Evolutionary conservation across 2,888 invertebrate genomes (phyloP), one percentile per base, ranked within the genome.

Genomic region (Drosophila mimetica): DNA sequence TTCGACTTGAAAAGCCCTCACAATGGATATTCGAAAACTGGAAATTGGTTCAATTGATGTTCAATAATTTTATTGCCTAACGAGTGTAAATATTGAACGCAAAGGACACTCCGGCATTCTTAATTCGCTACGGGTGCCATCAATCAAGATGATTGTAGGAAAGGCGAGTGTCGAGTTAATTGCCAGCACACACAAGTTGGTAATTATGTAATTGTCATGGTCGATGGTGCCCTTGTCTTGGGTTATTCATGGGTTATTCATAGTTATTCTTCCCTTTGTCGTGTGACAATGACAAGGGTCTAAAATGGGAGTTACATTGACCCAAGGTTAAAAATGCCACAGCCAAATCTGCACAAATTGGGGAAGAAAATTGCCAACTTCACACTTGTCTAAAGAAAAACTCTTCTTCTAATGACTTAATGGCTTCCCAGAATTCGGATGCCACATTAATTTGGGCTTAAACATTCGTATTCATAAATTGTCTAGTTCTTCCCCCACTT

Each of bases 131-230:
- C 60, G 50, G 71, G 70, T 67, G 76, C 51, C 81, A 86, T 82
- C 87, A 78, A 86, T 82, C 85, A 82, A 73, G 72, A 48, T 59
- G 46, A 61, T 46, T 11, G 30, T 11, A 1, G 3, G 30, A 11
- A 4, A 11, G 4, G 9, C 42, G 52, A 77, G 85, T 66, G 74
- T 75, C 66, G 73, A 77, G 69, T 77, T 86, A 86, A 81, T 86
- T 86, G 86, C 59, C 66, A 77, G 36, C 46, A 72, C 80, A 69
- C 80, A 74, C 83, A 83, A 79, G 77, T 74, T 73, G 66, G 72
- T 78, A 86, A 86, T 86, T 84, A 86, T 78, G 81, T 76, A 86
- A 86, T 84, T 82, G 82, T 86, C 74, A 66, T 54, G 39, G 47
- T 44, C 28, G 36, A 41, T 22, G 55, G 41, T 63, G 63, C 34